Evolutionary conservation across 2,888 invertebrate genomes (phyloP).

Genomic region (Eutolmus rufibarbis): DNA sequence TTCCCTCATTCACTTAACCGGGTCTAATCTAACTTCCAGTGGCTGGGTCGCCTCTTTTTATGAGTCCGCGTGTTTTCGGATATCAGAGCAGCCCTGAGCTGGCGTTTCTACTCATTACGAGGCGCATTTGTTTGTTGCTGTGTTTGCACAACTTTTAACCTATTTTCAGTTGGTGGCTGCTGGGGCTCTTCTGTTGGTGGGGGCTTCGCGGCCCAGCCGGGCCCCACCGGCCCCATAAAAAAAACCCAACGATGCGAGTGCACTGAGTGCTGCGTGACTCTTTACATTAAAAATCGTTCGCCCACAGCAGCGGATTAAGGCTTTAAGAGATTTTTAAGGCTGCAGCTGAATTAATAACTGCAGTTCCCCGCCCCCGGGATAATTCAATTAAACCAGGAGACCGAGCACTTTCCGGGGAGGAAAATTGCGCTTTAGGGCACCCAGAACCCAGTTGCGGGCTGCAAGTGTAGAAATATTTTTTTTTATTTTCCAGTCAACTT

Average conservation of each 20-base stretch:
- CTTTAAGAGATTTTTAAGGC: neutral
- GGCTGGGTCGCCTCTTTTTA: constrained; percentile 3
- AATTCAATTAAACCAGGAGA: neutral
- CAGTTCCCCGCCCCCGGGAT: neutral
- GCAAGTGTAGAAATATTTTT: neutral
- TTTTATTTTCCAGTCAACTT: neutral
- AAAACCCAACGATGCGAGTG: neutral
- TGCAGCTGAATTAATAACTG: neutral
- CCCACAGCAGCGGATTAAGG: neutral
- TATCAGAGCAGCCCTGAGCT: neutral
- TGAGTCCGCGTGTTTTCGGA: neutral
- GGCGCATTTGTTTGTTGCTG: constrained; percentile 1
- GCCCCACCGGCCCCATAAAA: neutral
- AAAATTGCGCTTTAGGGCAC: neutral
- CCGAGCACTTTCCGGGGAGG: neutral
- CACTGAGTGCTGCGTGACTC: neutral
- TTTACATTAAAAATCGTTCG: neutral
- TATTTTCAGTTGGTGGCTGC: neutral
- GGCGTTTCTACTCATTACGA: neutral
- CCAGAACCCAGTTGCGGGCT: neutral
- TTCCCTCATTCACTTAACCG: constrained; percentile 16
- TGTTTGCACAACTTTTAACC: constrained; percentile 23
- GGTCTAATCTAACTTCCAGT: constrained; percentile 20
- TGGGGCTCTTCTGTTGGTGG: neutral
- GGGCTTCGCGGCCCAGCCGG: neutral